Evolutionary conservation across 2,888 invertebrate species (phyloP), one percentile per base, ranked within the genome.

Genomic region (Cryptus armator): DNA sequence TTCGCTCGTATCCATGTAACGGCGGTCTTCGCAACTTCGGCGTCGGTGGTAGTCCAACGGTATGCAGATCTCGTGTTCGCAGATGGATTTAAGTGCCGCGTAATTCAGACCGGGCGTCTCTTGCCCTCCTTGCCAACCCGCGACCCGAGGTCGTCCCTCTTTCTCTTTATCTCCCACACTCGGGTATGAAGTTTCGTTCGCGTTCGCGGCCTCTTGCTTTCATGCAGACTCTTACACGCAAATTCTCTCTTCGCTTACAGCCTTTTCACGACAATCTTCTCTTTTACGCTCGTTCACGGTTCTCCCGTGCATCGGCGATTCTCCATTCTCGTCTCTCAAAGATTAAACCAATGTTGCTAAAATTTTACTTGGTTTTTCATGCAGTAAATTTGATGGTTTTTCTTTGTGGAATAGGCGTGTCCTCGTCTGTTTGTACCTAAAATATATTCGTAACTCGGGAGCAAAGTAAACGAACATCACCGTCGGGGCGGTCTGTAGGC

Each of bases 41-140:
- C 72, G 84, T 85, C 87, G 75, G 81, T 75, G 86, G 87, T 70
- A 85, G 85, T 85, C 88, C 37, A 67, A 83, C 86, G 90, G 90
- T 91, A 92, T 92, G 91, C 91, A 90, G 89, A 91, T 92, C 89
- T 88, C 90, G 87, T 90, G 90, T 91, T 88, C 89, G 79, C 74
- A 85, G 88, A 86, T 89, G 88, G 86, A 87, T 91, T 91, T 91
- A 91, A 92, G 91, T 91, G 89, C 85, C 88, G 88, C 87, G 91
- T 90, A 91, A 91, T 91, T 92, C 90, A 90, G 90, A 87, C 81
- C 78, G 84, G 86, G 77, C 86, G 78, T 83, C 77, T 44, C 68
- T 51, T 75, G 77, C 72, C 79, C 77, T 71, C 84, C 83, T 80
- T 78, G 46, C 6, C 37, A 77, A 87, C 86, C 86, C 86, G 68